Evolutionary conservation across 2,113 vertebrate genomes (phyloP).

Genomic region (Euleptes europaea): DNA sequence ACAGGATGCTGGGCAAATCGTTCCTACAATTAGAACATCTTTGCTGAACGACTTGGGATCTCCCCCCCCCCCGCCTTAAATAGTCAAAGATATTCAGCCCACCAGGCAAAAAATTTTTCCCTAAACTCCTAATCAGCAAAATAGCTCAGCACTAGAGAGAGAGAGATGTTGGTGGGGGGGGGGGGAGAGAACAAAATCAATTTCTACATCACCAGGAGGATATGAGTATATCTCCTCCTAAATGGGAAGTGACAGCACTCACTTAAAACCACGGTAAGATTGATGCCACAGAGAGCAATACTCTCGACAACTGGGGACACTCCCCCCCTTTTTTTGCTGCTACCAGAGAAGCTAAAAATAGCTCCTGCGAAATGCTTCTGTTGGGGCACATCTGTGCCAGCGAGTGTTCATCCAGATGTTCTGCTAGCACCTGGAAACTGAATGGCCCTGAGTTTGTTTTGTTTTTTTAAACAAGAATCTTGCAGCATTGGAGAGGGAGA

Average conservation of each 20-base stretch:
- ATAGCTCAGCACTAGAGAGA: neutral
- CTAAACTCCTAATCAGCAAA: constrained; percentile 15
- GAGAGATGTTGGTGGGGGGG: neutral
- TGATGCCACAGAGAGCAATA: neutral
- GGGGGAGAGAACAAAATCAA: neutral
- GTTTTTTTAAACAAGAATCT: too few relatives aligned
- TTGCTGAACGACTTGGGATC: neutral
- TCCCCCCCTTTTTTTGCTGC: neutral
- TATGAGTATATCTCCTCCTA: neutral
- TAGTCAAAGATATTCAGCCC: neutral
- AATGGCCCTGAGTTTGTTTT: neutral
- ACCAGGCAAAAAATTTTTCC: neutral
- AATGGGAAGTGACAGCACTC: constrained; percentile 13
- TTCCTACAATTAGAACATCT: neutral
- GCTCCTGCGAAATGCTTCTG: neutral
- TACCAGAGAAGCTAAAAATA: constrained; percentile 19
- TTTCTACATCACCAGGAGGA: neutral
- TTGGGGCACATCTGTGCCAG: neutral
- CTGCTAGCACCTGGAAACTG: constrained; percentile 8
- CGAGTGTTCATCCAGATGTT: constrained; percentile 1
- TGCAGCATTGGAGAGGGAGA: neutral
- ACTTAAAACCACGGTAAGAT: constrained; percentile 8
- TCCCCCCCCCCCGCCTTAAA: neutral
- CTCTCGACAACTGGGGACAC: neutral
- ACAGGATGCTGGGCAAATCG: neutral